Evolutionary conservation across 2,888 invertebrate species (phyloP), one percentile per base, ranked within the genome.

Genomic region (Drosophila tanythrix): DNA sequence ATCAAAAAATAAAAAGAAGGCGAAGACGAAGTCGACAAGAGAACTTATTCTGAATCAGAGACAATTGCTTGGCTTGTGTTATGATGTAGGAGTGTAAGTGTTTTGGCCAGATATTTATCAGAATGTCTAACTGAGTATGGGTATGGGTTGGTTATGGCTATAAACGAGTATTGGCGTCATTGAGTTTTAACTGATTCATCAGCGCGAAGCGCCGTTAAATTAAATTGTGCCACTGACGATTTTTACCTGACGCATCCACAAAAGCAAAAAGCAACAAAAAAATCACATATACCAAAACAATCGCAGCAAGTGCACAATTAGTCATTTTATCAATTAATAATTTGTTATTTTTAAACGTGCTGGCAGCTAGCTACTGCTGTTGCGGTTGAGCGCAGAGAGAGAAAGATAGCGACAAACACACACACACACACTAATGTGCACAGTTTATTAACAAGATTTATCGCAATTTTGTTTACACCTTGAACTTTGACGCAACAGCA

Each of bases 291-390:
- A 50, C 57, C 67, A 74, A 51, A 40, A 33, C 52, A 71, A 76
- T 67, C 62, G 53, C 83, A 79, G 72, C 58, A 72, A 79, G 46
- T 79, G 79, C 61, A 73, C 79, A 79, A 87, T 84, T 87, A 84
- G 83, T 87, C 85, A 84, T 82, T 84, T 74, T 74, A 69, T 84
- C 79, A 84, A 84, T 84, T 84, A 87, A 81, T 84, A 84, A 87
- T 76, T 82, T 63, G 87, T 87, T 84, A 84, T 84, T 87, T 84
- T 81, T 87, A 84, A 87, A 76, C 70, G 43, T 79, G 35, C 53
- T 64, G 51, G 59, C 15, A 29, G 38, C 59, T 36, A 11, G 48
- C 50, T 57, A 52, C 27, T 60, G 29, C 57, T 53, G 55, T 51
- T 31, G n/a, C 46, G 21, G 80, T 75, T 84, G 81, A 82, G 81